Percentiles rank a stretch among this genome's conserved stretches.
Conservation (phyloP, 2,113 vertebrate species). For the Protobothrops mucrosquamatus region DNA sequence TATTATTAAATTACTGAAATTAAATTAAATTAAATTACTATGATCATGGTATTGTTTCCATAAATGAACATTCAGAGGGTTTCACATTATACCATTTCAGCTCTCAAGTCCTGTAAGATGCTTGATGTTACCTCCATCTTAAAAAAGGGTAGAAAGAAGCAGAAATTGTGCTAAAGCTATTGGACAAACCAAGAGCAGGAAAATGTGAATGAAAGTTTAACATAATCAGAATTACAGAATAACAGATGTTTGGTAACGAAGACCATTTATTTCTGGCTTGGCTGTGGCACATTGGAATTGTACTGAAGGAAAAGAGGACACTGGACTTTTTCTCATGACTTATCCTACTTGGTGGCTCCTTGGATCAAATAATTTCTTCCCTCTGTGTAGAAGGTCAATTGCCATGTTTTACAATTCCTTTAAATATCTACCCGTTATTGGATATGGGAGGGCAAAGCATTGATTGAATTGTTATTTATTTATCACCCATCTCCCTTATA, state of each 20-base stretch:
- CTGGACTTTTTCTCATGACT: not conserved
- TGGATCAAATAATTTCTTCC: not conserved
- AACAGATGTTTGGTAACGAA: not conserved
- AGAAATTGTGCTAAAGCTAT: not conserved
- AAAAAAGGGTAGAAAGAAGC: not conserved
- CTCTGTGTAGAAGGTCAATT: not conserved
- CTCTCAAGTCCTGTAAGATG: not conserved
- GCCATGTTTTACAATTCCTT: not conserved
- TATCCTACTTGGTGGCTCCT: not conserved
- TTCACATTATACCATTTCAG: not conserved
- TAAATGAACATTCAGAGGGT: not conserved
- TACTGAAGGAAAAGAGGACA: not conserved
- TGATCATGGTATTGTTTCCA: not conserved
- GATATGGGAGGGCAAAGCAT: not conserved
- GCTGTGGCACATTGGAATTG: not conserved
- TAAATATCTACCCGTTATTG: not conserved
- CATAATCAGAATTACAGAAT: not conserved
- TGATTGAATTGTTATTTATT: not conserved
- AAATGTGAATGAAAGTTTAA: not conserved
- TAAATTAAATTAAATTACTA: not conserved
- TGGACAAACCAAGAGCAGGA: not conserved
- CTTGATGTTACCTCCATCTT: not conserved
- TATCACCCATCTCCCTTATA: not conserved
- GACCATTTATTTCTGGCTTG: not conserved
- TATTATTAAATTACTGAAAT: conserved; percentile 18